Evolutionary conservation across 2,797 vertebrate genomes (phyloP), one percentile per base, ranked within the genome.

Genomic region (Austrolebias charrua): DNA sequence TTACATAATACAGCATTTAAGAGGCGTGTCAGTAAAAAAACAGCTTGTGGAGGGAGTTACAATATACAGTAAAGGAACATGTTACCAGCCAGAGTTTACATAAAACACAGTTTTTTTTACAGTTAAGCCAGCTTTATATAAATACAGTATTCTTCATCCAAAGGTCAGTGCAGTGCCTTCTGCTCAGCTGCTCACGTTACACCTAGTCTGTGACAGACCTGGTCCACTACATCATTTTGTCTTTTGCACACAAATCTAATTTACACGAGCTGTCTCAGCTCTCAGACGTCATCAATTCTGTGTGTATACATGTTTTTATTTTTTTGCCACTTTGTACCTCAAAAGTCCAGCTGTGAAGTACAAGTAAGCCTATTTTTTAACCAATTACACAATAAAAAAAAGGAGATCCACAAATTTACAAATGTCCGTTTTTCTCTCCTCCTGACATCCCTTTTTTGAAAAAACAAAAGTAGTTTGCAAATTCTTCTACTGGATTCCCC

Each of bases 301-400:
- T 75, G 35, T 64, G 35, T 54, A 71, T 73, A 10, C 75, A 40
- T 29, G 10, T 40, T 11, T 40, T 59, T 51, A 69, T 65, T 67
- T 89, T 81, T 88, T 88, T 83, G 80, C 86, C 61, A 86, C 81
- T 84, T 79, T 76, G 92, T 92, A 93, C 92, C 92, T 94, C 92
- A 89, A 87, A 90, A 89, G 92, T 94, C 92, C 94, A 94, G 94
- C 94, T 93, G 90, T 91, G 94, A 95, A 95, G 94, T 94, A 95
- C 92, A 86, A 89, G 89, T 85, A 89, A 81, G 73, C 83, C 73
- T 70, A 77, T 73, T 69, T 74, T 81, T 71, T 69, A 64, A 77
- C 81, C 76, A 82, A 71, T 88, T 87, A 89, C 86, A 90, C 89
- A 91, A 88, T 90, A 90, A 71, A 89, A 89, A 91, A 92, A 24